Percentiles rank a stretch among this genome's conserved stretches.
Conservation (phyloP, 1,140 invertebrate species). For the Aphaenogaster ashmeadi region DNA sequence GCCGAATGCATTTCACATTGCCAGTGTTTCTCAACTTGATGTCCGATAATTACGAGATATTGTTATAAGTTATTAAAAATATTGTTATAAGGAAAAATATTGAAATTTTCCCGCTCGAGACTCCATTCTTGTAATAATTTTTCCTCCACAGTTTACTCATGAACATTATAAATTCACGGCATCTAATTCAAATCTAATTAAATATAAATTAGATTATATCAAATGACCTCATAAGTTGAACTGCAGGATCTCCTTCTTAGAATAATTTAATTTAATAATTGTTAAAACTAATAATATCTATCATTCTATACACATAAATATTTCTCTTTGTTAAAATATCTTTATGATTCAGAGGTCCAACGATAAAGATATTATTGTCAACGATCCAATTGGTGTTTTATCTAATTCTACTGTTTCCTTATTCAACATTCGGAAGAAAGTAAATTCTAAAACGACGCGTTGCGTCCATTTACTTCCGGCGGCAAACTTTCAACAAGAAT, state of each 20-base stretch:
- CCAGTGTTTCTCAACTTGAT: slow-evolving; percentile 50
- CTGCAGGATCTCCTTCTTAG: neutral
- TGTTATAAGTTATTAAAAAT: neutral
- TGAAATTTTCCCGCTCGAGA: neutral
- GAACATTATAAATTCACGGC: neutral
- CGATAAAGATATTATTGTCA: neutral
- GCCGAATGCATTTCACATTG: slow-evolving; percentile 46
- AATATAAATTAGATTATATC: neutral
- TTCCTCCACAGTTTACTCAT: neutral
- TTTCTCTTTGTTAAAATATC: neutral
- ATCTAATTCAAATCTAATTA: neutral
- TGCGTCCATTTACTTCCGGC: neutral
- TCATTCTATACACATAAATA: neutral
- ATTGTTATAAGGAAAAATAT: neutral
- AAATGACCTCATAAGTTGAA: neutral
- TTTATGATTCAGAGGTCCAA: neutral
- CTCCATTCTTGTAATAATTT: neutral
- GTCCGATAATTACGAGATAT: slow-evolving; percentile 5
- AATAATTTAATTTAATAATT: neutral
- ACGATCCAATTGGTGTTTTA: neutral
- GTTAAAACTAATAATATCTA: neutral
- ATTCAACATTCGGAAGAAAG: neutral
- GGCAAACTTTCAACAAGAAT: slow-evolving; percentile 23
- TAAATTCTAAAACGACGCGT: neutral
- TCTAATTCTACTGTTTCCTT: neutral